A percentile compares a stretch with the other conserved stretches of the same genome.
Evolutionary conservation across 2,797 vertebrate species (phyloP).

Genomic region (Mormyrops attenuatus): DNA sequence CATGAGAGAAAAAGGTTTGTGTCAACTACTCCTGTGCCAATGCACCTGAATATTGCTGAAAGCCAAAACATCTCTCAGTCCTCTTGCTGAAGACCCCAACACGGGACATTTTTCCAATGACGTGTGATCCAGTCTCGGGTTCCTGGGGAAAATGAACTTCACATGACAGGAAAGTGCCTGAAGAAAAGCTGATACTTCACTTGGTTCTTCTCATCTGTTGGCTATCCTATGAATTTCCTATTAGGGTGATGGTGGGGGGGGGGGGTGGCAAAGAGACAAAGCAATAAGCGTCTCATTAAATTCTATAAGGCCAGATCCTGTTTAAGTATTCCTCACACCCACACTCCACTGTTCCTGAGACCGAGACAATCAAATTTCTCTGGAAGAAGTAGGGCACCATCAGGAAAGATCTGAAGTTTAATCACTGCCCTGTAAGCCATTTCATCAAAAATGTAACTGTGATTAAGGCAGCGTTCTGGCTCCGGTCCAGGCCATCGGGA

Average conservation of each 20-base stretch:
- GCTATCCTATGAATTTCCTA: slow-evolving; percentile 45
- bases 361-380: slow-evolving; percentile 21
- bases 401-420: slow-evolving; percentile 21
- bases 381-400: slow-evolving; percentile 28
- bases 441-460: slow-evolving; percentile 38
- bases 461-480: slow-evolving; percentile 33
- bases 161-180: slow-evolving; percentile 33
- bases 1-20: slow-evolving; percentile 31
- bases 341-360: slow-evolving; percentile 20
- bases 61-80: slow-evolving; percentile 29
- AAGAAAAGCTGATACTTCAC: slow-evolving; percentile 33
- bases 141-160: slow-evolving; percentile 37
- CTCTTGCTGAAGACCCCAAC: slow-evolving; percentile 38
- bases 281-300: slow-evolving; percentile 31
- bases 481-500: slow-evolving; percentile 32
- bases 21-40: slow-evolving; percentile 33
- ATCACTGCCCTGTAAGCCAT: slow-evolving; percentile 21
- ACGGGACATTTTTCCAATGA: slow-evolving; percentile 37
- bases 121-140: slow-evolving; percentile 41
- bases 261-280: slow-evolving; percentile 25
- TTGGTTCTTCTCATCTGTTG: slow-evolving; percentile 39
- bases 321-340: slow-evolving; percentile 26
- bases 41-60: slow-evolving; percentile 31
- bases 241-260: slow-evolving; percentile 33
- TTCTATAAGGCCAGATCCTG: slow-evolving; percentile 21